Evolutionary conservation across 1,140 invertebrate genomes (phyloP).

Genomic region (Bombus ignitus): DNA sequence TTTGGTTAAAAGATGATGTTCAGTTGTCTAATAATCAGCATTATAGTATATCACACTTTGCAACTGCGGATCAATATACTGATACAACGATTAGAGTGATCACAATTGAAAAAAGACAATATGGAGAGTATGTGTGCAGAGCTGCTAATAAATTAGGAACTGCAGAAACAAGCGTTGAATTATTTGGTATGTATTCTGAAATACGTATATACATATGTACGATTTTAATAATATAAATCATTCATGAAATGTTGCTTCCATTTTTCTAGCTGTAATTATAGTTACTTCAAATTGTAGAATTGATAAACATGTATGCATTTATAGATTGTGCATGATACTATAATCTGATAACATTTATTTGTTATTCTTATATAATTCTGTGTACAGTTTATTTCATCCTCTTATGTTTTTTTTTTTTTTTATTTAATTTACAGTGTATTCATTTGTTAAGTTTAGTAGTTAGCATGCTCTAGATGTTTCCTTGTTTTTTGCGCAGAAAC

Average conservation of each 20-base stretch:
- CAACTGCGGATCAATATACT: slow-evolving; percentile 94
- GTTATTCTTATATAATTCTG: not conserved
- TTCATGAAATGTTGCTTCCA: not conserved
- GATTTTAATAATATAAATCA: not conserved
- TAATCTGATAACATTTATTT: not conserved
- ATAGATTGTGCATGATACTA: slow-evolving; percentile 36
- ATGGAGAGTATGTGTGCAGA: slow-evolving; percentile 92
- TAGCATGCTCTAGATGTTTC: slow-evolving; percentile 79
- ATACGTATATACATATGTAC: not conserved
- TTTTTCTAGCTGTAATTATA: slow-evolving; percentile 11
- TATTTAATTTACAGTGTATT: not conserved
- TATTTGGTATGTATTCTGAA: slow-evolving; percentile 88
- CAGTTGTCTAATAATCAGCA: slow-evolving; percentile 94
- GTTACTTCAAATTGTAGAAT: not conserved
- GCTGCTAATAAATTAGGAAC: slow-evolving; percentile 94
- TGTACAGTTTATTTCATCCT: slow-evolving; percentile 6
- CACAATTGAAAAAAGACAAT: slow-evolving; percentile 95
- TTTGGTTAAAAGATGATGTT: slow-evolving; percentile 92
- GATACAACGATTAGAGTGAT: slow-evolving; percentile 94
- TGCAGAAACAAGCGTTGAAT: slow-evolving; percentile 89
- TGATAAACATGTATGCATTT: slow-evolving; percentile 18
- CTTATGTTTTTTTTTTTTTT: not conserved
- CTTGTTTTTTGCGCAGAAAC: slow-evolving; percentile 87
- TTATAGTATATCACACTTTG: slow-evolving; percentile 94
- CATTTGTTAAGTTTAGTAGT: slow-evolving; percentile 56